These are phyloP conservation scores for Tetragnatha montana DNA, from an alignment of 2,888 invertebrate genomes.

Conservation along the genomic window DNA sequence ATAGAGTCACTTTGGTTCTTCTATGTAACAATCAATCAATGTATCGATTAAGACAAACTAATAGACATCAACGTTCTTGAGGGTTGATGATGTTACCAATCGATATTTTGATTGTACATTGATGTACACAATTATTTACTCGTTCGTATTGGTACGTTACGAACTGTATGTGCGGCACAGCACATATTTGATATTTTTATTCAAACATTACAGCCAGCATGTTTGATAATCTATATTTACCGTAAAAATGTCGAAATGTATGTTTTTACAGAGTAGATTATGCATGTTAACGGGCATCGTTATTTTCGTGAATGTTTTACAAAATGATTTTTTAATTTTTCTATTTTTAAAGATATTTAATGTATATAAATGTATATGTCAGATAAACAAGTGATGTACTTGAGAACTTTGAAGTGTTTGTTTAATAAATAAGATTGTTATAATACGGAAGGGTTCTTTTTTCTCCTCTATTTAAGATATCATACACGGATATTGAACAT, in stretches of 20 bases:
- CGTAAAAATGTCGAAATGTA: slow-evolving; percentile 8
- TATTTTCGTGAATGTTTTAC: slow-evolving; percentile 68
- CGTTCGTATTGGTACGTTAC: not conserved
- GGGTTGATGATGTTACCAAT: not conserved
- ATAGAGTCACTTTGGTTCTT: no score
- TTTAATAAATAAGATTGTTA: slow-evolving; percentile 53
- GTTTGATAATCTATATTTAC: slow-evolving; percentile 34
- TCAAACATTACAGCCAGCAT: slow-evolving; percentile 18
- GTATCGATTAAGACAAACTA: not conserved
- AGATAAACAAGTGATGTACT: slow-evolving; percentile 35
- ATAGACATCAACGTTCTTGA: no score
- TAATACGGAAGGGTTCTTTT: not conserved
- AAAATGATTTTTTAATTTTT: slow-evolving; percentile 60
- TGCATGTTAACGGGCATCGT: slow-evolving; percentile 54
- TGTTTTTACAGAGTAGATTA: slow-evolving; percentile 48
- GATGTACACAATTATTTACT: not conserved
- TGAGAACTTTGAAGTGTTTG: slow-evolving; percentile 45
- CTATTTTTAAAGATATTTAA: slow-evolving; percentile 49
- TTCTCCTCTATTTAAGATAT: not conserved
- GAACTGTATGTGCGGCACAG: not conserved
- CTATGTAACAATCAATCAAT: not conserved
- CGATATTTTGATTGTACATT: not conserved
- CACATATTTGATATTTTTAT: slow-evolving; percentile 11
- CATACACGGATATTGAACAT: not conserved
- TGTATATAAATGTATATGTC: slow-evolving; percentile 19